Evolutionary conservation across 2,888 invertebrate species (phyloP).

Genomic region (Electrophaes corylata): DNA sequence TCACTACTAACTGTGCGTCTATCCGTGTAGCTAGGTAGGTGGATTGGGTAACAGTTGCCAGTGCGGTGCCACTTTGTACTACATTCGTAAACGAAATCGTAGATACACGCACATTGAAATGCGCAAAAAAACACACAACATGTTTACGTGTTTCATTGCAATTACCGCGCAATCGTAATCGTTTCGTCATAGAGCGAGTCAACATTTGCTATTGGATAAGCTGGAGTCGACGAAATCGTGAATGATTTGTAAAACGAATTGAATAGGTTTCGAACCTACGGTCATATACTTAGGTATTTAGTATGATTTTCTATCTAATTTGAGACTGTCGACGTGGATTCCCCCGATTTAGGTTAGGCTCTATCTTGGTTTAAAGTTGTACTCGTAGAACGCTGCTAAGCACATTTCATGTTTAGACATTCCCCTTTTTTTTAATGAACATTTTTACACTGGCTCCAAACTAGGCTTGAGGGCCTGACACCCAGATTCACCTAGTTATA

Average conservation of each 20-base stretch:
- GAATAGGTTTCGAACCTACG: background rate
- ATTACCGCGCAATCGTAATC: slow-evolving; percentile 65
- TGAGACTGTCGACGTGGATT: no score
- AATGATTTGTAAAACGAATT: slow-evolving; percentile 24
- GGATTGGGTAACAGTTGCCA: slow-evolving; percentile 58
- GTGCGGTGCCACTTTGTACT: slow-evolving; percentile 47
- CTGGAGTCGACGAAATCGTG: slow-evolving; percentile 19
- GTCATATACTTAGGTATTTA: background rate
- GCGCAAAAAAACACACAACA: slow-evolving; percentile 35
- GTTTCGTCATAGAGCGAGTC: slow-evolving; percentile 69
- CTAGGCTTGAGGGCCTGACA: no score
- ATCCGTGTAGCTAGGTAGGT: slow-evolving; percentile 39
- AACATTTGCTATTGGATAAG: slow-evolving; percentile 52
- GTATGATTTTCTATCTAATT: background rate
- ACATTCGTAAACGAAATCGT: slow-evolving; percentile 57
- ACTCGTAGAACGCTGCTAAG: no score
- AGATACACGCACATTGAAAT: slow-evolving; percentile 47
- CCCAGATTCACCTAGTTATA: no score
- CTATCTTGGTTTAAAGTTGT: no score
- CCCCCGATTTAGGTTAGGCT: no score
- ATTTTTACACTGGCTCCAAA: no score
- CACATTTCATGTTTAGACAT: no score
- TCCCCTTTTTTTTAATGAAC: no score
- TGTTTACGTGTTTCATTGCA: slow-evolving; percentile 61
- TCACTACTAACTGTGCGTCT: slow-evolving; percentile 6